Evolutionary conservation across 2,797 vertebrate genomes (phyloP), one percentile per base, ranked within the genome.

Genomic region (Steatocranus sp.): DNA sequence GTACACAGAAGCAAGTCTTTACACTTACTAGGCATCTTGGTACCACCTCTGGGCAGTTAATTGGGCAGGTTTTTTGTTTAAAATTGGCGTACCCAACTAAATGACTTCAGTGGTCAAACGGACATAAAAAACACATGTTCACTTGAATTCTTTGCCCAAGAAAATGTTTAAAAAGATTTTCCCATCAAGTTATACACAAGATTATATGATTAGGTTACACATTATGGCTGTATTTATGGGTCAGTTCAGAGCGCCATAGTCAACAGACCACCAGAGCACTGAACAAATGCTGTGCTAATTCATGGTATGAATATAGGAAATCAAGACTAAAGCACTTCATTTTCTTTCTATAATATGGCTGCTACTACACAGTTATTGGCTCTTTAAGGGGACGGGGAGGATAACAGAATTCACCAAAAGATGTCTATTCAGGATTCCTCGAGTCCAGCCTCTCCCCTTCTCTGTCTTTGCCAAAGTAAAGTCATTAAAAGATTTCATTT

Each of bases 1-100:
- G 84, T 54, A 81, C 30, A 56, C 46, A 34, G 49, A 56, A 30
- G 56, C 36, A 58, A 46, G 75, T 73, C 25, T 27, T 30, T 25
- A 11, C 14, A 27, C 38, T 68, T 11, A 25, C 20, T 17, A 68
- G 14, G 4, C 41, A 18, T 46, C 41, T 68, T 8, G 14, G 5
- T 68, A 17, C 38, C 12, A 43, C 63, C 20, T 48, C 68, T 48
- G 66, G 41, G 41, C 10, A 46, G 23, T 46, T 46, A 36, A 46
- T 11, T 46, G 34, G 34, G 34, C 61, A 66, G 34, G 12, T 10
- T 25, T 41, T 17, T 38, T 38, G 56, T 20, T 61, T 36, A 61
- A 61, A 61, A 68, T 46, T 27, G 41, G 38, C 18, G 15, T 11
- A 15, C 38, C 66, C 23, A 27, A n/a, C 23, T 70, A 0, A 70